Conservation (phyloP, 35 echinoderm and acorn worm genomes). For the Anneissia japonica region DNA sequence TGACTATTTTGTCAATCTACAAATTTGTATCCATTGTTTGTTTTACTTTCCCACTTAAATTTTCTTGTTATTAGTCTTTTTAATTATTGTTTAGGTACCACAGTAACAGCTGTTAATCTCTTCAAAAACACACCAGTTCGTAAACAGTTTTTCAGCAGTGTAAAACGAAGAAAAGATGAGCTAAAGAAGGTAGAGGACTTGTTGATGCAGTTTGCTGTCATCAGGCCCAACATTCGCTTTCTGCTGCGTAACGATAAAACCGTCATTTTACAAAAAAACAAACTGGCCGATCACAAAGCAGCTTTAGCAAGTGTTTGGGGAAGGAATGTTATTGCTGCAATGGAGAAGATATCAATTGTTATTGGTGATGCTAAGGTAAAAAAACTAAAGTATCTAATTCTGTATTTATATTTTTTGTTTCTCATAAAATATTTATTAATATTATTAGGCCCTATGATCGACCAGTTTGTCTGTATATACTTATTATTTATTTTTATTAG, state of each 20-base stretch:
- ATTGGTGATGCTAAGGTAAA: constrained; percentile 56
- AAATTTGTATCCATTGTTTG: no score
- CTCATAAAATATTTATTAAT: no score
- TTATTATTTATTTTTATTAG: not conserved
- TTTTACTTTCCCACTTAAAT: no score
- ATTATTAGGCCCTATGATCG: no score
- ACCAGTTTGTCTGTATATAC: not conserved
- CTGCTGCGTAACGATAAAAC: constrained; percentile 81
- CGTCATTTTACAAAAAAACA: constrained; percentile 79
- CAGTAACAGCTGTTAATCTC: constrained; percentile 59
- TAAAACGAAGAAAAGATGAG: constrained; percentile 66
- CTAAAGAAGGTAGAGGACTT: constrained; percentile 78
- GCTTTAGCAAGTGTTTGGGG: constrained; percentile 69
- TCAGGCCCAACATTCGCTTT: constrained; percentile 56
- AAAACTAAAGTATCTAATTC: not conserved
- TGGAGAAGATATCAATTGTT: constrained; percentile 28
- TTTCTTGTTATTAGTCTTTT: no score
- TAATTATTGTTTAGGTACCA: constrained; percentile 57
- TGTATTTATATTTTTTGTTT: no score
- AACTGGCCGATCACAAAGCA: constrained; percentile 38
- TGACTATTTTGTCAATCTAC: no score
- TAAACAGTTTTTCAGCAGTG: constrained; percentile 85
- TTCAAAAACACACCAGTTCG: constrained; percentile 89
- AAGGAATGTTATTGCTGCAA: constrained; percentile 61
- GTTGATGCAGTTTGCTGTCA: constrained; percentile 56